Conservation (phyloP, 2,113 vertebrate species). For the Coturnix japonica region DNA sequence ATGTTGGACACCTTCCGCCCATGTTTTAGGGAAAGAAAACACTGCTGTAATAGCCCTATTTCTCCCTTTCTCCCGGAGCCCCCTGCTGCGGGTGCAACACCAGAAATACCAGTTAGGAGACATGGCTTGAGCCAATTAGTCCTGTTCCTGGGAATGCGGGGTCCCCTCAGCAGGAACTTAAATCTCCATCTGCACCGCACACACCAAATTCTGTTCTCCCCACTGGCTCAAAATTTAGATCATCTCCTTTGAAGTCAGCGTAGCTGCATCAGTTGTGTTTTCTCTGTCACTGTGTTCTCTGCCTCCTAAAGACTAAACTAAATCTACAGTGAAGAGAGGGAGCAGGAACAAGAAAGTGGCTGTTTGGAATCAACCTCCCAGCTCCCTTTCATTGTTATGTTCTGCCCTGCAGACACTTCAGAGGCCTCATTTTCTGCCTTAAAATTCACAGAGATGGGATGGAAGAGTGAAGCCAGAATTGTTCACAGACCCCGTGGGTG, state of each 20-base stretch:
- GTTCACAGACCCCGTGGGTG: not conserved
- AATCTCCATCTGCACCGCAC: not conserved
- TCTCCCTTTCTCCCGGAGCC: conserved; percentile 4
- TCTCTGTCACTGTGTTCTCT: not conserved
- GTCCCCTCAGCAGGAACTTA: conserved; percentile 10
- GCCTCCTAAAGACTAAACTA: not conserved
- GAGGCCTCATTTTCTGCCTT: not conserved
- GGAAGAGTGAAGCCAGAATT: not conserved
- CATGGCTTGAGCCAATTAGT: conserved; percentile 29
- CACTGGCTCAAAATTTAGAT: not conserved
- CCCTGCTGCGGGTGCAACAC: not conserved
- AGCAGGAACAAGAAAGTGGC: fast-evolving
- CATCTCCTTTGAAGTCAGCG: not conserved
- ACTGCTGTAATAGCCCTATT: conserved; percentile 38
- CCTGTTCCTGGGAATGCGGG: not conserved
- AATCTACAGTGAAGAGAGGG: not conserved
- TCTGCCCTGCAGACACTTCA: fast-evolving
- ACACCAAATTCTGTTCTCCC: fast-evolving
- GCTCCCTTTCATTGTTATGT: not conserved
- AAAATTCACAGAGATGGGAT: not conserved
- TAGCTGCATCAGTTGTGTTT: not conserved
- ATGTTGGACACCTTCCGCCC: conserved; percentile 54
- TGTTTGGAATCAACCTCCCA: not conserved
- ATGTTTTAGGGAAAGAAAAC: conserved; percentile 41
- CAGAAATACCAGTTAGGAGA: not conserved